Conservation (phyloP, 2,797 vertebrate species). For the Pempheris klunzingeri region DNA sequence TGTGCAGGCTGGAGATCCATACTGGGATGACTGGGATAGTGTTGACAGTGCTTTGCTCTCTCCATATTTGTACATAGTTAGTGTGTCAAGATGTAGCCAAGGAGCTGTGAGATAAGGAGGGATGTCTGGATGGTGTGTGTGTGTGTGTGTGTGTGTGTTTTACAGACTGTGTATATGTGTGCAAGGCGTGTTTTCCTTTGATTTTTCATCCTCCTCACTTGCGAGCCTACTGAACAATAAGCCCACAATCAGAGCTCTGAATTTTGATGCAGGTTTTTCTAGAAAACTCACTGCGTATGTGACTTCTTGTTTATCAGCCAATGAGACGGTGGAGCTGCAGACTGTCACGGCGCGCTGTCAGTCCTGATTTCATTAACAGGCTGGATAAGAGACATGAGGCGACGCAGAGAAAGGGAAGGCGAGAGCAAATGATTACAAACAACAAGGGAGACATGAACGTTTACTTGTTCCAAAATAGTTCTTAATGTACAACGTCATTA, state of each 20-base stretch:
- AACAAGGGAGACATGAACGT: neutral
- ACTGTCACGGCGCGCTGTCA: slow-evolving; percentile 43
- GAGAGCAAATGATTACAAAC: neutral
- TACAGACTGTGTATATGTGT: slow-evolving; percentile 21
- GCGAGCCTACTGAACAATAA: neutral
- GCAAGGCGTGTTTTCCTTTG: neutral
- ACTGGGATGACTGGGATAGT: slow-evolving; percentile 63
- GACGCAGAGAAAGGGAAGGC: neutral
- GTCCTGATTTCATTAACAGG: slow-evolving; percentile 35
- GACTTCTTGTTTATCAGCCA: slow-evolving; percentile 47
- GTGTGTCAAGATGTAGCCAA: slow-evolving; percentile 75
- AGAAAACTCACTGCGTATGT: neutral
- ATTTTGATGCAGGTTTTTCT: neutral
- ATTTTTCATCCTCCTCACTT: neutral
- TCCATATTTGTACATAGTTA: slow-evolving; percentile 81
- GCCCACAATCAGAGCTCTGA: neutral
- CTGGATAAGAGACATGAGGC: slow-evolving; percentile 46
- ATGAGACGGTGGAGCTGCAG: slow-evolving; percentile 50
- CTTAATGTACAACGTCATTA: neutral
- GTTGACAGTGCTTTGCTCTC: slow-evolving; percentile 74
- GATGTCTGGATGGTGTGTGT: slow-evolving; percentile 47
- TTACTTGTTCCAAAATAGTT: neutral
- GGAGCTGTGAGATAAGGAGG: slow-evolving; percentile 72
- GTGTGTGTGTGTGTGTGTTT: slow-evolving; percentile 30
- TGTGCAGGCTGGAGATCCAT: slow-evolving; percentile 16